Base-by-base conservation (phyloP, 2,888 invertebrate species). In the Anticlea derivata region DNA sequence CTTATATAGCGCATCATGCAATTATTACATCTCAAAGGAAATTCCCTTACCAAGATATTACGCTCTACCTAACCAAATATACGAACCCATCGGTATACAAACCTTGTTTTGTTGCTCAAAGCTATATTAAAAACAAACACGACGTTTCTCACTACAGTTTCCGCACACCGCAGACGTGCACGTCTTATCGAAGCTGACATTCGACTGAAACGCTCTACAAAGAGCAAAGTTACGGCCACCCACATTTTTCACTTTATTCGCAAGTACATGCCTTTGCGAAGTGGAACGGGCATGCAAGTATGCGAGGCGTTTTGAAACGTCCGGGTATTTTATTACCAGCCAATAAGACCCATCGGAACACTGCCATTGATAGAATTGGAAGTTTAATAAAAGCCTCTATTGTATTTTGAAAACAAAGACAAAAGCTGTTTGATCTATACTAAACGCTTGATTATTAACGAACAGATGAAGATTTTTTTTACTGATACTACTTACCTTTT, bases 281-380 rank as follows among this genome's bases (percentile, higher is more conserved):
- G 45, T 49, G 57, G 65, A 65, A 55, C 68, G 65, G 55, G 59
- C 76, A 70, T 74, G 76, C 56, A 59, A 66, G 72, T 66, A 76
- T 72, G 76, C 65, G 47, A 59, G 55, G 68, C 68, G 68, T 73
- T 80, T 75, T 64, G 66, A 56, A 57, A 52, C 55, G 63, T 60
- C 57, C 50, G 58, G 60, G 61, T 58, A 61, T 73, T 80, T 75
- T 80, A 83, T 81, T 78, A 70, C 67, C 70, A 67, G 66, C 73
- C 72, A 77, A 77, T 80, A 73, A 70, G 60, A 58, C 58, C 45
- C 55, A 26, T 39, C 40, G 24, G 30, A 39, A 35, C 7, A 40
- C n/a, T 27, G 11, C 41, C 48, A 60, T 63, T 61, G 56, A 63
- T 60, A 45, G 57, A 47, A 62, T 63, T 54, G 53, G 55, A 58